Conservation (phyloP, 35 echinoderm and acorn worm species). For the Heliocidaris erythrogramma region DNA sequence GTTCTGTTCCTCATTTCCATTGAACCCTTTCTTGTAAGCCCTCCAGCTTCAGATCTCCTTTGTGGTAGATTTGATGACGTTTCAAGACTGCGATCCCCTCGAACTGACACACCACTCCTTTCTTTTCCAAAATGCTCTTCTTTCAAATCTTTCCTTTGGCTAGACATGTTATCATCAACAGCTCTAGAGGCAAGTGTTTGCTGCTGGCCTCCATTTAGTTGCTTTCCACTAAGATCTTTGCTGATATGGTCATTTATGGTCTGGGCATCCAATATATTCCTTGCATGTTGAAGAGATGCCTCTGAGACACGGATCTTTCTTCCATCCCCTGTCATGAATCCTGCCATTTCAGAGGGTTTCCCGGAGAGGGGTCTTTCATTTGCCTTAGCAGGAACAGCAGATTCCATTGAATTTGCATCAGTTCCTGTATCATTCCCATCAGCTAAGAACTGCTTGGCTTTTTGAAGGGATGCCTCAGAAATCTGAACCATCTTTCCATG, state of each 20-base stretch:
- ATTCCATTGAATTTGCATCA: background rate
- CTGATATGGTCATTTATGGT: background rate
- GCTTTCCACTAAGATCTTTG: background rate
- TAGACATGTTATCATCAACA: background rate
- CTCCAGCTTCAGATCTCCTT: background rate
- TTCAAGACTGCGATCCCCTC: background rate
- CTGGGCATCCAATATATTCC: background rate
- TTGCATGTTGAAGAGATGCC: conserved; percentile 50
- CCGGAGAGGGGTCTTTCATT: background rate
- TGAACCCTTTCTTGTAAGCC: background rate
- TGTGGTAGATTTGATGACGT: background rate
- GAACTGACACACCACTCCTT: background rate
- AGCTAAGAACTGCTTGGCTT: background rate
- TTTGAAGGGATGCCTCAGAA: background rate
- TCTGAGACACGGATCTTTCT: conserved; percentile 57
- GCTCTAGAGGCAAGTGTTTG: background rate
- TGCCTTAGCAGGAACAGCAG: background rate
- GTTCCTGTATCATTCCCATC: background rate
- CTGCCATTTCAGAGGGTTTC: background rate
- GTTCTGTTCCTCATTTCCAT: background rate
- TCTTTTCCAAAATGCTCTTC: background rate
- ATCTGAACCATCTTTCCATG: background rate
- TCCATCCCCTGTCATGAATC: conserved; percentile 71
- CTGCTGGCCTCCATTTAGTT: background rate
- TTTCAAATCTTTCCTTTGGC: background rate